These are phyloP conservation scores for Aulostomus chinensis DNA, from an alignment of 2,797 vertebrate genomes.

Conservation along the genomic window DNA sequence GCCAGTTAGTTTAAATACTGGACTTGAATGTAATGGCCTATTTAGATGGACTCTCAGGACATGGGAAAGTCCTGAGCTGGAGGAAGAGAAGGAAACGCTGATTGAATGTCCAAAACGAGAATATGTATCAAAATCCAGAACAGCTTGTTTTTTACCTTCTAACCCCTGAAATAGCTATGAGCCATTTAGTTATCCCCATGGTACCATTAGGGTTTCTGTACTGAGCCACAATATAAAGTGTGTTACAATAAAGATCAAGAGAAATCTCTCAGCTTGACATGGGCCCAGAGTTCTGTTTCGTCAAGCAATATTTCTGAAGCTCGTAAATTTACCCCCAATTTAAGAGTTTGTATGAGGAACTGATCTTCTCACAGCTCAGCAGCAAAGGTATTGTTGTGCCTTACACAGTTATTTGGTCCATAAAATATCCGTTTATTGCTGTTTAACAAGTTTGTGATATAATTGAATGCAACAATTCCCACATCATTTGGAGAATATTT, in stretches of 20 bases:
- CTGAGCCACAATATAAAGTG: constrained; percentile 23
- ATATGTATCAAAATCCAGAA: constrained; percentile 29
- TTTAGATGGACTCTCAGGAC: constrained; percentile 34
- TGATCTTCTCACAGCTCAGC: constrained; percentile 18
- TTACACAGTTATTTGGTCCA: constrained; percentile 26
- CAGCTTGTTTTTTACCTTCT: constrained; percentile 26
- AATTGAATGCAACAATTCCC: constrained; percentile 54
- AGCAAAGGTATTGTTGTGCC: constrained; percentile 32
- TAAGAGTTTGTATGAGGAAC: constrained; percentile 28
- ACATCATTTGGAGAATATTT: constrained; percentile 62
- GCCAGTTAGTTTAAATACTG: constrained; percentile 7
- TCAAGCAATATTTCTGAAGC: constrained; percentile 46
- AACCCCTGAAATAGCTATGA: constrained; percentile 37
- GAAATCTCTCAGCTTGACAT: constrained; percentile 32
- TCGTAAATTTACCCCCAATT: constrained; percentile 42
- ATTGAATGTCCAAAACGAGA: constrained; percentile 23
- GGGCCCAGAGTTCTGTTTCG: constrained; percentile 30
- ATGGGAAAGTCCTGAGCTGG: constrained; percentile 43
- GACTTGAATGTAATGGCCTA: constrained; percentile 45
- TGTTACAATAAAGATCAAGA: constrained; percentile 52
- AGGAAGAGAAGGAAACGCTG: constrained; percentile 15
- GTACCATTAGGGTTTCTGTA: constrained; percentile 34
- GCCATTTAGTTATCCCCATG: constrained; percentile 29
- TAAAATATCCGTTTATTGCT: constrained; percentile 62
- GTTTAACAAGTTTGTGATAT: constrained; percentile 48